Conservation (phyloP, 2,888 invertebrate species). For the Priocnemis perturbator region DNA sequence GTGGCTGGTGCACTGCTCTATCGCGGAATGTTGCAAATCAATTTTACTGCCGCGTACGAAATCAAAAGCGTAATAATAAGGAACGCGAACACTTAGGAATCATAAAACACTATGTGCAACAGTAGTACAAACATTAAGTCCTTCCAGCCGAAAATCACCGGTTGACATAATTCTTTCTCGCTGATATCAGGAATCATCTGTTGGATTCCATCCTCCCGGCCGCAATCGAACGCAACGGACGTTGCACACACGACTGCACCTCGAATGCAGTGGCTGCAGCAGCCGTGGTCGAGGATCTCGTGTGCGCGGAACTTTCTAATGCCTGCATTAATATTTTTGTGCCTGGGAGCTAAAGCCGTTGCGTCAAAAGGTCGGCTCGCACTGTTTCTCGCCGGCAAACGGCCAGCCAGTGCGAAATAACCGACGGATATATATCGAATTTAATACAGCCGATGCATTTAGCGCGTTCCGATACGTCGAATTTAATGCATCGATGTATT, state of each 20-base stretch:
- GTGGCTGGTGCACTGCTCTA: too few species aligned
- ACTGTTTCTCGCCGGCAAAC: slow-evolving; percentile 40
- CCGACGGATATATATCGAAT: slow-evolving; percentile 34
- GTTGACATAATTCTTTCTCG: too few species aligned
- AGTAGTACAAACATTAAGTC: too few species aligned
- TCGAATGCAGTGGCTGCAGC: background rate
- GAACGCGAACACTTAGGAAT: too few species aligned
- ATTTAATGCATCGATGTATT: slow-evolving; percentile 11
- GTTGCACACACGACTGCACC: slow-evolving; percentile 16
- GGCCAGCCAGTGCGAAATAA: slow-evolving; percentile 27
- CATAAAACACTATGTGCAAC: too few species aligned
- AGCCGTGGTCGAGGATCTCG: slow-evolving; percentile 22
- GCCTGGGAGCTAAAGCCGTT: slow-evolving; percentile 58
- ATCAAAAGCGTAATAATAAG: too few species aligned
- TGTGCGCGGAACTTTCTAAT: slow-evolving; percentile 63
- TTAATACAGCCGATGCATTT: too few species aligned
- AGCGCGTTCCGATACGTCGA: slow-evolving; percentile 38
- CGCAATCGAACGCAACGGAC: slow-evolving; percentile 7
- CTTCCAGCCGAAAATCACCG: too few species aligned
- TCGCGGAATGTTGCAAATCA: too few species aligned
- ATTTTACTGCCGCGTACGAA: too few species aligned
- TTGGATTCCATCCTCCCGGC: background rate
- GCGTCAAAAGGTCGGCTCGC: slow-evolving; percentile 61
- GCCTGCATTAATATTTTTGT: slow-evolving; percentile 65
- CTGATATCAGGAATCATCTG: too few species aligned